Evolutionary conservation across 2,113 vertebrate genomes (phyloP).

Genomic region (Tauraco erythrolophus): DNA sequence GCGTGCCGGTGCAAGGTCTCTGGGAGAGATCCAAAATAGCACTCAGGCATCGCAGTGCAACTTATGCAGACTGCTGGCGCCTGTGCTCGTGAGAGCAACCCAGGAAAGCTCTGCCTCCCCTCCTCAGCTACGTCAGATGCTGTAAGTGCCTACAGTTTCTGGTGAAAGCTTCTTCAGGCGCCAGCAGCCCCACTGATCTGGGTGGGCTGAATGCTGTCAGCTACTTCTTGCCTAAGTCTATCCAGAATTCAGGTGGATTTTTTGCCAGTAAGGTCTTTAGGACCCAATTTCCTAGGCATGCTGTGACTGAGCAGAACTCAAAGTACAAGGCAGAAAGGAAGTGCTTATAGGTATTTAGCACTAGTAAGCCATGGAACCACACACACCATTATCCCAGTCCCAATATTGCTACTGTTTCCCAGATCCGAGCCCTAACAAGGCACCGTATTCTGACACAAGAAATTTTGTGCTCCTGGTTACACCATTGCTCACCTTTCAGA

Average conservation of each 20-base stretch:
- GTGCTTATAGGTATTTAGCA: background rate
- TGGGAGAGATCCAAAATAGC: slow-evolving; percentile 63
- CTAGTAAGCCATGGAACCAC: background rate
- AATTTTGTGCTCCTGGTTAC: background rate
- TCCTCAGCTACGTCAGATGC: slow-evolving; percentile 2
- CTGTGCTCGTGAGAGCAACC: slow-evolving; percentile 16
- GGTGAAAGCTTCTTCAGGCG: background rate
- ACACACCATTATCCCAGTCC: background rate
- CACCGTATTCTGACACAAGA: background rate
- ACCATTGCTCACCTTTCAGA: background rate
- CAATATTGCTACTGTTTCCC: background rate
- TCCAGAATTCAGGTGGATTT: background rate
- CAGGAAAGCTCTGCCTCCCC: slow-evolving; percentile 17
- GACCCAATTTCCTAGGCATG: background rate
- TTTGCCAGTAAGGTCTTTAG: background rate
- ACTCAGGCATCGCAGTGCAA: slow-evolving; percentile 51
- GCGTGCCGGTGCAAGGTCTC: background rate
- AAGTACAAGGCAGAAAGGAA: background rate
- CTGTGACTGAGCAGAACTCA: background rate
- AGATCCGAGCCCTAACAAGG: background rate
- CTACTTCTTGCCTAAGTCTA: background rate
- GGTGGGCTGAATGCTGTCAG: background rate
- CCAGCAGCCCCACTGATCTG: background rate
- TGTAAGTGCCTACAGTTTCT: background rate
- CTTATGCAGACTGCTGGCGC: slow-evolving; percentile 56